Percentiles rank a stretch among this genome's conserved stretches.
These are phyloP conservation scores for Colletes latitarsis DNA, from an alignment of 1,140 invertebrate species.

Conservation along the genomic window DNA sequence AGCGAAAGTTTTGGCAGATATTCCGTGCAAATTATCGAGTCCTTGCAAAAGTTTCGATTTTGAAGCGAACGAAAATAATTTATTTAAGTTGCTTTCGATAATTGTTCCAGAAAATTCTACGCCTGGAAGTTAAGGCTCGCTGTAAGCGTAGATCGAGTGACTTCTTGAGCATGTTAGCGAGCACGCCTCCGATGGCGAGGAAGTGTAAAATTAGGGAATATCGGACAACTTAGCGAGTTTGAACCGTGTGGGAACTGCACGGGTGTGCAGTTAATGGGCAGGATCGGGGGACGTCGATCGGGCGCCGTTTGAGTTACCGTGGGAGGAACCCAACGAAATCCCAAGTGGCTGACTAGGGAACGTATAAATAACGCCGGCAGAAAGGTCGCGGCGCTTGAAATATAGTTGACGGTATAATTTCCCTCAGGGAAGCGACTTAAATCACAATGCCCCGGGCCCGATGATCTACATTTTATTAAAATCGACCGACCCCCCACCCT, in stretches of 20 bases:
- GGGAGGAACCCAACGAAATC: constrained; percentile 54
- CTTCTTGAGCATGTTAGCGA: constrained; percentile 1
- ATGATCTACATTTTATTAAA: constrained; percentile 50
- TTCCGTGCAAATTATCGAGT: no score
- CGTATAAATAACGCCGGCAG: constrained; percentile 45
- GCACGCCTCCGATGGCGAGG: neutral
- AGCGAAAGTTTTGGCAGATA: no score
- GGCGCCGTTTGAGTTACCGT: constrained; percentile 56
- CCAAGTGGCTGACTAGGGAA: constrained; percentile 50
- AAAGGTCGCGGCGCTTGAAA: constrained; percentile 40
- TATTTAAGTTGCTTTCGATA: no score
- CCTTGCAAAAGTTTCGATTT: no score
- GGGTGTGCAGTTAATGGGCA: constrained; percentile 62
- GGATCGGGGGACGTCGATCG: constrained; percentile 40
- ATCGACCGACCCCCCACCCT: constrained; percentile 10
- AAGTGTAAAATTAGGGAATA: constrained; percentile 32
- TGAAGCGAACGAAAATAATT: no score
- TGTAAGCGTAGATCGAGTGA: no score
- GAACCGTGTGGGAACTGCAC: constrained; percentile 54
- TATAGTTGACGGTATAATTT: constrained; percentile 54
- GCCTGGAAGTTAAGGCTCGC: no score
- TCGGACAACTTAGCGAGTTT: constrained; percentile 18
- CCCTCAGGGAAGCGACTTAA: constrained; percentile 35
- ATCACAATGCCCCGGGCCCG: constrained; percentile 27
- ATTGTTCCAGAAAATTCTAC: no score